phyloP scores from a whole-genome alignment of 2,113 vertebrate genomes.

The Alethe diademata region DNA sequence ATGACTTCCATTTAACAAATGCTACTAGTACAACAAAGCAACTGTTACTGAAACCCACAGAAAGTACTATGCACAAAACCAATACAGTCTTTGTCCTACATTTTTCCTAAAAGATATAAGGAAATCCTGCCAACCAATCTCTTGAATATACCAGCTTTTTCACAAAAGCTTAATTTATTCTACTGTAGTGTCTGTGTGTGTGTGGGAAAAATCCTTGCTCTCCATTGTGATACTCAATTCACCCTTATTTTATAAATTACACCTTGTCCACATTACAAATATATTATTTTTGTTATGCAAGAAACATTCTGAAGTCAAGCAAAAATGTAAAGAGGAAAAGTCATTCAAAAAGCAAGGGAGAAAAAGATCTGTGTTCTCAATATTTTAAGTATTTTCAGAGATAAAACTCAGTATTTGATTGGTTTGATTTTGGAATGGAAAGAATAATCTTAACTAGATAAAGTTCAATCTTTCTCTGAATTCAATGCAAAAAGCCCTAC shows the following conservation, averaged over 20 bases:
- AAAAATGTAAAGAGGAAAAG: not conserved
- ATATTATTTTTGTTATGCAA: not conserved
- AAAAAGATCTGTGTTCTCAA: not conserved
- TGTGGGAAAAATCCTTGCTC: not conserved
- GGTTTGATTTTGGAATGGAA: not conserved
- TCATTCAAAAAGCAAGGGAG: not conserved
- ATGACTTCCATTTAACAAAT: not conserved
- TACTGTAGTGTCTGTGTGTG: not conserved
- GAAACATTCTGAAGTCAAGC: not conserved
- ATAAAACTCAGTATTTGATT: not conserved
- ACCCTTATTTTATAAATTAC: not conserved
- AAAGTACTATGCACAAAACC: not conserved
- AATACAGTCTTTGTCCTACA: not conserved
- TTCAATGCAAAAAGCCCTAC: not conserved
- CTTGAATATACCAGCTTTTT: not conserved
- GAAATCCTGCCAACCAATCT: not conserved
- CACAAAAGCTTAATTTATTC: not conserved
- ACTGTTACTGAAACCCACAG: not conserved
- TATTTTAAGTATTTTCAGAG: not conserved
- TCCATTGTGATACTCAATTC: not conserved
- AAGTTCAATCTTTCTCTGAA: not conserved
- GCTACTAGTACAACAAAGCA: not conserved
- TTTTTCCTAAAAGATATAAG: not conserved
- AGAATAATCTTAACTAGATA: not conserved
- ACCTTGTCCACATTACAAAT: not conserved